Evolutionary conservation across 2,113 vertebrate species (phyloP), one percentile per base, ranked within the genome.

Genomic region (Lasiurus borealis): DNA sequence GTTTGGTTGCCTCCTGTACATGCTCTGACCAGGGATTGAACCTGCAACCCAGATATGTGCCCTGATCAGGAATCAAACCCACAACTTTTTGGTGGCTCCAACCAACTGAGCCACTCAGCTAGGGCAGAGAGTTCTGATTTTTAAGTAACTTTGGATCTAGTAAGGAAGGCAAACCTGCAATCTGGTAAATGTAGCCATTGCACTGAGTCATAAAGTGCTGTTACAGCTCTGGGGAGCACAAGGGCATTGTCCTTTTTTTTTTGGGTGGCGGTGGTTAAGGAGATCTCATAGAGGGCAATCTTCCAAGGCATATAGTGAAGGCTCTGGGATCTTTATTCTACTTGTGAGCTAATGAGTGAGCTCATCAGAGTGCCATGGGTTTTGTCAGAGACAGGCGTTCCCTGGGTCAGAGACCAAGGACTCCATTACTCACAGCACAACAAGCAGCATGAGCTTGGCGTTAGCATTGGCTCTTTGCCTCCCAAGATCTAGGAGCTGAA

Each of bases 401-500:
- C 57, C 25, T n/a, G 64, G 52, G 40, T 76, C 18, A 64, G 90
- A 85, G 57, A 82, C 34, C 12, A 62, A 34, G 48, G 31, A 23
- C 2, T 48, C 16, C 16, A n/a, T 34, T 29, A 2, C 6, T 5
- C 4, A 3, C 6, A 25, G 21, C 8, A 6, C 25, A 57, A 21
- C 15, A 9, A 4, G 52, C 18, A 18, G 34, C 2, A 0, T 10
- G 72, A n/a, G n/a, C 76, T 73, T 73, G 46, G 31, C 52, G 48
- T 50, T 23, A 0, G 29, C 44, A 18, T 6, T 4, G 4, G 2
- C 1, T 44, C 15, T 9, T 72, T 46, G 59, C 29, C n/a, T 29
- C 31, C 23, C 9, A 9, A 50, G 16, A 5, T 54, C 52, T 0
- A 1, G 8, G 40, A 27, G 31, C 2, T 6, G 5, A 29, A 4